Conservation (phyloP, 2,888 invertebrate species). For the Chloroclysta siterata region DNA sequence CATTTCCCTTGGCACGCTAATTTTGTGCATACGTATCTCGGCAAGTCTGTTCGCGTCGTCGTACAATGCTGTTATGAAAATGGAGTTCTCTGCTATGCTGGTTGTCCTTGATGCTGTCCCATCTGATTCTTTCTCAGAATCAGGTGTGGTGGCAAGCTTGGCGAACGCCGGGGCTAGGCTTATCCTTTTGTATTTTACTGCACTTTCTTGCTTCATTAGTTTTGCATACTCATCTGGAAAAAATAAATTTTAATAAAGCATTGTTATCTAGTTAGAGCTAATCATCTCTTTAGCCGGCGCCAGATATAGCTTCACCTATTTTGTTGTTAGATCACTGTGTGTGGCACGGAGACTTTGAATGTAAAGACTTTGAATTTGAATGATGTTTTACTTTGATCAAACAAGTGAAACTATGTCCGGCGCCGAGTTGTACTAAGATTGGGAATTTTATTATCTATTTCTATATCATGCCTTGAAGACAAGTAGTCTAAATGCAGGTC, state of each 20-base stretch:
- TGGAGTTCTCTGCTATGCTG: constrained; percentile 17
- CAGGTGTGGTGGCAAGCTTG: constrained; percentile 4
- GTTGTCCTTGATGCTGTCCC: constrained; percentile 12
- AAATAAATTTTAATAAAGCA: not conserved
- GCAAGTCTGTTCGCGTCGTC: constrained; percentile 50
- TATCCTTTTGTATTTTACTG: constrained; percentile 12
- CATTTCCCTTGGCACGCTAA: constrained; percentile 47
- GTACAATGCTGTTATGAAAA: constrained; percentile 50
- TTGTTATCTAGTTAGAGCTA: no score
- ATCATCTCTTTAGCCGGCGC: no score
- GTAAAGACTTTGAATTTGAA: no score
- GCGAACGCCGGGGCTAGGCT: constrained; percentile 4
- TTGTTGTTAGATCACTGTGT: no score
- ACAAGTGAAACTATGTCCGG: no score
- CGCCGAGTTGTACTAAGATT: no score
- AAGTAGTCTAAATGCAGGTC: no score
- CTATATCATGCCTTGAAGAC: no score
- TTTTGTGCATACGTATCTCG: constrained; percentile 52
- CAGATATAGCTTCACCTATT: no score
- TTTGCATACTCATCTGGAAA: constrained; percentile 21
- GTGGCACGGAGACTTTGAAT: no score
- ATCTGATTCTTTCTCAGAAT: constrained; percentile 11
- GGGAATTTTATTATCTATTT: no score
- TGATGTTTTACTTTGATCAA: no score
- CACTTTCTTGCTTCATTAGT: constrained; percentile 5